Base-by-base conservation (phyloP, 2,797 vertebrate species). In the Euphonia xanthogaster region DNA sequence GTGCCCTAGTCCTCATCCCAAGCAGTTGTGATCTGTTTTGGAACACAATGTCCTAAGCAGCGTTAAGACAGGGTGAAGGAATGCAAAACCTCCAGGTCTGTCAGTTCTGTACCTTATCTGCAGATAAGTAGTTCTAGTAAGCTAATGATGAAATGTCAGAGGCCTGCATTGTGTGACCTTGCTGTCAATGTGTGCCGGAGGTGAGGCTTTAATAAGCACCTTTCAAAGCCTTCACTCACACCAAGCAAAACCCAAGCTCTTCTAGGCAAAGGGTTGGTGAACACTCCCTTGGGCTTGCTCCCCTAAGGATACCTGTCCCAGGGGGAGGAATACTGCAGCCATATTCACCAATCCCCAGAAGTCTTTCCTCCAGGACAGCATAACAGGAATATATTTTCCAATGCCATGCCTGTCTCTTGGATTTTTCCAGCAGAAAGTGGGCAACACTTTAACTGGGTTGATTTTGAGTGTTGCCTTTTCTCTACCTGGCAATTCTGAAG, bases 61-160 rank as follows among this genome's bases (percentile, higher is more conserved):
- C 21, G 31, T 57, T 82, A 70, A 88, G 67, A 35, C 10, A 79
- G 94, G 60, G 90, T 67, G 90, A 84, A 93, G 92, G 82, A 94
- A 72, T 31, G 60, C 63, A 39, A 67, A 88, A 91, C 39, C 55
- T 93, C 63, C 70, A 70, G 54, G 30, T 54, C 50, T 47, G 33
- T 51, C 73, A 93, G n/a, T 88, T 78, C 85, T 4, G 10, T 33
- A 18, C 39, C 25, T 54, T 54, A 54, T n/a, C 53, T 48, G n/a
- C 65, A 94, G 68, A 93, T 90, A 82, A 94, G 75, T 75, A 78
- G 70, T 39, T 90, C 40, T 83, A 67, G 67, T 51, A 71, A 83
- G 61, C 7, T 24, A 27, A 28, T 90, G 58, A 31, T 84, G 88
- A 86, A 90, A 84, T 67, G 31, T 21, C 68, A 37, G 58, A 81